Conservation (phyloP, 2,888 invertebrate genomes). For the Perizoma flavofasciatum region DNA sequence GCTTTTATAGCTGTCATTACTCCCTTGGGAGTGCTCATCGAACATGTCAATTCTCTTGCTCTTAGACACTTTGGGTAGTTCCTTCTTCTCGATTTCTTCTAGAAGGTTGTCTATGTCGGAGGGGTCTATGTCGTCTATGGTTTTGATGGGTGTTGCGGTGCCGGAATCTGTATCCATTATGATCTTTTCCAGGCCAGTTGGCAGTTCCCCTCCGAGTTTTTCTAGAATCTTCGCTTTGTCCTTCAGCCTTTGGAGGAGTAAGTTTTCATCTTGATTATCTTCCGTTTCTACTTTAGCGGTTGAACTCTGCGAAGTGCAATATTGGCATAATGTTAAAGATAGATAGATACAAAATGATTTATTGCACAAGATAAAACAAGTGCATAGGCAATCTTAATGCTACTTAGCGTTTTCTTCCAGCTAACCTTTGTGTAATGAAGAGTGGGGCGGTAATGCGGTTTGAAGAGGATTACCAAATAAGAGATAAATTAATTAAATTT, state of each 20-base stretch:
- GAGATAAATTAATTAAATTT: too few species aligned
- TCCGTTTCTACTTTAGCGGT: constrained; percentile 52
- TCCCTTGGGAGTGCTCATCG: constrained; percentile 46
- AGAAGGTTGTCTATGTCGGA: constrained; percentile 66
- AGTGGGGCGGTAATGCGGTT: too few species aligned
- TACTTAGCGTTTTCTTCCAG: too few species aligned
- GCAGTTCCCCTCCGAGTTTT: constrained; percentile 81
- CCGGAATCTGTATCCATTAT: constrained; percentile 62
- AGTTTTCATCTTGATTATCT: constrained; percentile 68
- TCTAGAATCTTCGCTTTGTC: constrained; percentile 80
- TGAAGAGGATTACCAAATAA: too few species aligned
- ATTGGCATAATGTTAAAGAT: too few species aligned
- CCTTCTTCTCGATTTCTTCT: constrained; percentile 73
- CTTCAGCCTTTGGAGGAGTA: constrained; percentile 67
- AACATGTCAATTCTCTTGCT: constrained; percentile 54
- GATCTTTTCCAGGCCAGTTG: constrained; percentile 74
- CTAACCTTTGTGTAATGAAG: too few species aligned
- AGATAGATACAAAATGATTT: too few species aligned
- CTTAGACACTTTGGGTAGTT: constrained; percentile 61
- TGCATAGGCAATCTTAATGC: too few species aligned
- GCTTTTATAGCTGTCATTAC: constrained; percentile 46
- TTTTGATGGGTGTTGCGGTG: constrained; percentile 51
- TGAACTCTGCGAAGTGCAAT: constrained; percentile 40
- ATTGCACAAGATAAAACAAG: too few species aligned
- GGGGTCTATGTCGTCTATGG: constrained; percentile 45